Conservation (phyloP, 1,140 invertebrate genomes). For the Drosophila sechellia region DNA sequence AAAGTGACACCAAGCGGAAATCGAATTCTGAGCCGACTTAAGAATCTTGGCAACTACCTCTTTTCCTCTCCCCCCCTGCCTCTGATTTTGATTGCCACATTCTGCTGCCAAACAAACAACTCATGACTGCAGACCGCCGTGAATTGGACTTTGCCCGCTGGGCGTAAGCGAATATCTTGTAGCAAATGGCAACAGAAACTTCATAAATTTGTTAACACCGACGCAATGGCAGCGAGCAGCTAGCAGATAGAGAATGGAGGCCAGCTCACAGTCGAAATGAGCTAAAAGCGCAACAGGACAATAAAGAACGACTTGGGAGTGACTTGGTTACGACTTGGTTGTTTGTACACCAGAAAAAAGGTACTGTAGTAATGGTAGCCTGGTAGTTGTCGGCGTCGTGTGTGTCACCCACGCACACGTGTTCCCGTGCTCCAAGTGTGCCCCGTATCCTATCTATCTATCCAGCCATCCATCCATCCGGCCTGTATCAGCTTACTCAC, state of each 20-base stretch:
- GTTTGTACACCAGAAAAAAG: conserved; percentile 1
- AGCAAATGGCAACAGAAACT: conserved; percentile 42
- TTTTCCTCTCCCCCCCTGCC: neutral
- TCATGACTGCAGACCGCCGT: conserved; percentile 46
- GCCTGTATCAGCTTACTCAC: conserved; percentile 53
- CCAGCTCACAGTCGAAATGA: conserved; percentile 38
- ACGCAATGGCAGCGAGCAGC: conserved; percentile 30
- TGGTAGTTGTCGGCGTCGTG: conserved; percentile 27
- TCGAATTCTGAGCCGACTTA: conserved; percentile 46
- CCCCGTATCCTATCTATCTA: conserved; percentile 6
- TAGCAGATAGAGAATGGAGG: conserved; percentile 11
- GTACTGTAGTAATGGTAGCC: conserved; percentile 2
- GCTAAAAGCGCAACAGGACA: conserved; percentile 59
- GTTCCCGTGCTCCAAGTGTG: conserved; percentile 14
- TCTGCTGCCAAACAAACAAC: conserved; percentile 29
- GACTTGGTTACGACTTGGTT: conserved; percentile 45
- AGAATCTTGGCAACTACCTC: conserved; percentile 34
- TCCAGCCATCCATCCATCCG: conserved; percentile 2
- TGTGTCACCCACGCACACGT: conserved; percentile 62
- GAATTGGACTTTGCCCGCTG: conserved; percentile 57
- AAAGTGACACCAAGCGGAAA: conserved; percentile 56
- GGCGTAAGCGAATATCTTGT: conserved; percentile 37
- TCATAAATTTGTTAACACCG: conserved; percentile 62
- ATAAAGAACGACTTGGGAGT: conserved; percentile 47
- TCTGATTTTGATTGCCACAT: conserved; percentile 29